phyloP scores from a whole-genome alignment of 35 echinoderm and acorn worm species.

The Apostichopus parvimensis region DNA sequence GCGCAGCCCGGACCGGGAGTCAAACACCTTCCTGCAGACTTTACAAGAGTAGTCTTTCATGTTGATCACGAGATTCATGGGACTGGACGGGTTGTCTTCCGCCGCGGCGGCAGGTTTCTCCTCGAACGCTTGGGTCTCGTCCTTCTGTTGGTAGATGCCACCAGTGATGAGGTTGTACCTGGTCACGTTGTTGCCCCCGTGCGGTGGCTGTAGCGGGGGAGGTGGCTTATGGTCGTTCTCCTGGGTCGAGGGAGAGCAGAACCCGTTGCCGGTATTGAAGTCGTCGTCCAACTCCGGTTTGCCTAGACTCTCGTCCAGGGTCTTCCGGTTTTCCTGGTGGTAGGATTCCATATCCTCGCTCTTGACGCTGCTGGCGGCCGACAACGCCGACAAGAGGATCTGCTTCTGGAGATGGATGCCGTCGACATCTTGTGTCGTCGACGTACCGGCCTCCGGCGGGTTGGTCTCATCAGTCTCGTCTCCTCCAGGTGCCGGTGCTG shows the following conservation, averaged over 20 bases:
- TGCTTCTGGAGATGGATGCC: constrained; percentile 31
- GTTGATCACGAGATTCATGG: constrained; percentile 43
- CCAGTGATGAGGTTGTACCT: constrained; percentile 77
- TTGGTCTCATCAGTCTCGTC: constrained; percentile 56
- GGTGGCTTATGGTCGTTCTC: background rate
- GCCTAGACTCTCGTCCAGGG: constrained; percentile 23
- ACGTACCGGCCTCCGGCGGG: background rate
- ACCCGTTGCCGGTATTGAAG: background rate
- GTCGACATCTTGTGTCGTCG: background rate
- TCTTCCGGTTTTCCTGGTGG: constrained; percentile 48
- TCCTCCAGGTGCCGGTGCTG: background rate
- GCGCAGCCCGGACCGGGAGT: constrained; percentile 83
- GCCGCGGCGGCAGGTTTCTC: constrained; percentile 25
- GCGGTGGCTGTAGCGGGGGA: background rate
- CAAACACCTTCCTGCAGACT: constrained; percentile 84
- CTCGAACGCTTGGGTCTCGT: constrained; percentile 33
- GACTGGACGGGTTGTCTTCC: constrained; percentile 67
- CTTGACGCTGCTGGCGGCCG: constrained; percentile 37
- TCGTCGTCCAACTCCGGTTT: background rate
- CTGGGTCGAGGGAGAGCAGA: background rate
- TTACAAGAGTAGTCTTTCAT: constrained; percentile 83
- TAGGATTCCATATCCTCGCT: constrained; percentile 46
- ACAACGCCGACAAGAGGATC: constrained; percentile 37
- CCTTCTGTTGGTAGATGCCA: constrained; percentile 19
- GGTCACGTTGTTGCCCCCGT: background rate